phyloP scores from a whole-genome alignment of 1,140 invertebrate genomes.

The Radopholus similis region DNA sequence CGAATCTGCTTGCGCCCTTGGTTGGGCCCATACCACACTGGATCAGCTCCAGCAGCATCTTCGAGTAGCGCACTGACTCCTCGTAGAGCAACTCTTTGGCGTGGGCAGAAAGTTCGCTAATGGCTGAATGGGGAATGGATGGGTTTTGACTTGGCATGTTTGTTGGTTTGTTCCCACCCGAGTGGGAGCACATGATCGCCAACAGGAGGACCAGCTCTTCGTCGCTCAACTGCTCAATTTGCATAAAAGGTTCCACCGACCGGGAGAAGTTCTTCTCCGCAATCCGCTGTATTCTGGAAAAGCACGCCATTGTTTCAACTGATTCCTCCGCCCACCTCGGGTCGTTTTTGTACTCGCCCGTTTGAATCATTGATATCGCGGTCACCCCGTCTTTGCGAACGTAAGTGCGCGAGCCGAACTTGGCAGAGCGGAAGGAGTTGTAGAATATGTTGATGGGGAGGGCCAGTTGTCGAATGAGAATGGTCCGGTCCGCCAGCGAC shows the following conservation, averaged over 20 bases:
- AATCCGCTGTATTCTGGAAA: neutral
- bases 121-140: neutral
- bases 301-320: neutral
- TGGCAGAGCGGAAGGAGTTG: neutral
- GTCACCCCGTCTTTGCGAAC: neutral
- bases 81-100: neutral
- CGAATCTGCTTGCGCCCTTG: neutral
- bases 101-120: neutral
- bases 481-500: neutral
- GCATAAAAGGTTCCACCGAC: neutral
- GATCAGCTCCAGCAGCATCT: neutral
- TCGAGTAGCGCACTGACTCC: neutral
- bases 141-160: neutral
- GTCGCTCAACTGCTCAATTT: too few species aligned
- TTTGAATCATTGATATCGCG: neutral
- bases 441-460: neutral
- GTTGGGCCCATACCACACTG: neutral
- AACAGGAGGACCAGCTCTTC: too few species aligned
- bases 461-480: neutral
- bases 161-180: neutral
- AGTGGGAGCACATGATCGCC: neutral
- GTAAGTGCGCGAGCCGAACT: neutral
- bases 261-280: neutral
- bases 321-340: neutral
- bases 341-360: neutral